Conservation (phyloP, 2,888 invertebrate genomes). For the Pachymerium ferrugineum region DNA sequence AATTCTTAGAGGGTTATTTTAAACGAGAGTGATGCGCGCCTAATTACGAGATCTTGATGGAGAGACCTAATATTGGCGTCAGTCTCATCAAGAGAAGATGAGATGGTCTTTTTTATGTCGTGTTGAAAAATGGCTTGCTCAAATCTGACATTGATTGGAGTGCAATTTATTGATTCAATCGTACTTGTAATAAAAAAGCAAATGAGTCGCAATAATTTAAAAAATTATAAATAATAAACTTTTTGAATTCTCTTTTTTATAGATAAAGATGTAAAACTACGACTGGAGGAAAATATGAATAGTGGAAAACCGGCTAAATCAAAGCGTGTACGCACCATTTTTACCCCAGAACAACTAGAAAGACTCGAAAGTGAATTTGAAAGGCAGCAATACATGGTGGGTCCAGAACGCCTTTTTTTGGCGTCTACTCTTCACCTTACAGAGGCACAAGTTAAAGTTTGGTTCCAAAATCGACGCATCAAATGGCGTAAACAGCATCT, state of each 20-base stretch:
- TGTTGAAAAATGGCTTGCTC: too few species aligned
- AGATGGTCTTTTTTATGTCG: too few species aligned
- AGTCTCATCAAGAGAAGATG: too few species aligned
- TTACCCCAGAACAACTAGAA: constrained; percentile 93
- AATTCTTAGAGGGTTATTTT: background rate
- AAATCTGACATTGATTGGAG: too few species aligned
- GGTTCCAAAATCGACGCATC: constrained; percentile 89
- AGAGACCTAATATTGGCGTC: too few species aligned
- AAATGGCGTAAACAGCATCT: constrained; percentile 94
- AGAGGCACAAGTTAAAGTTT: constrained; percentile 86
- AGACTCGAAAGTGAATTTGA: constrained; percentile 90
- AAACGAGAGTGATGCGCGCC: background rate
- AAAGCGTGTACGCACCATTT: constrained; percentile 90
- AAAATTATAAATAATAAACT: background rate
- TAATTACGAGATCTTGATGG: background rate
- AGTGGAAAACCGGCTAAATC: constrained; percentile 52
- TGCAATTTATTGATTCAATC: too few species aligned
- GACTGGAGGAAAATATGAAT: background rate
- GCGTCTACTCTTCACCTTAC: constrained; percentile 81
- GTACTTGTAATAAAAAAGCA: too few species aligned
- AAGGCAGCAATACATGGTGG: constrained; percentile 96
- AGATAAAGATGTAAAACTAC: constrained; percentile 16
- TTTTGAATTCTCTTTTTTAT: background rate
- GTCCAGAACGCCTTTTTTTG: constrained; percentile 84
- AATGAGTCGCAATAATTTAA: background rate